Base-by-base conservation (phyloP, 2,113 vertebrate species). In the Anoura caudifer region DNA sequence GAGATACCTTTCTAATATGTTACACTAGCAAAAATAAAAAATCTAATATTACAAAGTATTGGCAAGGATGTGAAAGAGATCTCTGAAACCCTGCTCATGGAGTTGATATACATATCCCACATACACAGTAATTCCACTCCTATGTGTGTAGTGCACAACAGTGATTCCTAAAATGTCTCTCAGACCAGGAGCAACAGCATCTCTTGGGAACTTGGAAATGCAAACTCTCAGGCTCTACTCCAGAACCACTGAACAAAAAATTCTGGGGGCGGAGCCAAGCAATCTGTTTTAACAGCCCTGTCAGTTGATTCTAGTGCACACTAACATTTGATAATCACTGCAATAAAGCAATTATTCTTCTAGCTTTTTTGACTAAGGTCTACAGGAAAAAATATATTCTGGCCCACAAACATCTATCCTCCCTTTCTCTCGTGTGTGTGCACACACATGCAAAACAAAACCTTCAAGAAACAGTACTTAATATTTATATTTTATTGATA, bases 21-120 rank as follows among this genome's bases (percentile, higher is more conserved):
- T 75, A 92, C 41, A 56, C 26, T 88, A 47, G 56, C 41, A 92
- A 95, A 95, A 96, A 85, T 88, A 84, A 94, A 65, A 92, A 89
- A 52, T 84, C 41, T 73, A 95, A 81, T 87, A 87, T 10, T 67
- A 77, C 59, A 70, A 92, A 95, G 20, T 91, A 87, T 93, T 93
- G 38, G 73, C 61, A 93, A 95, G 72, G 13, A 85, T 54, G 31
- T 72, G 13, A 76, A 87, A 84, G 45, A 52, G n/a, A 92, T 91
- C 26, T 88, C 72, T 84, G 81, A 91, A 91, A 94, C 28, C 22
- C 20, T 87, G 14, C 61, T 81, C 50, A 86, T 24, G 63, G 6
- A 52, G 54, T 33, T 90, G 72, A 88, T 63, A 95, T 31, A 43
- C 4, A 56, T 59, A 93, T n/a, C n/a, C 26, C 82, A 19, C 70